Evolutionary conservation across 64 coral and sea anemone genomes (phyloP), one percentile per base, ranked within the genome.

Genomic region (Hydrozoanthus tunicans): DNA sequence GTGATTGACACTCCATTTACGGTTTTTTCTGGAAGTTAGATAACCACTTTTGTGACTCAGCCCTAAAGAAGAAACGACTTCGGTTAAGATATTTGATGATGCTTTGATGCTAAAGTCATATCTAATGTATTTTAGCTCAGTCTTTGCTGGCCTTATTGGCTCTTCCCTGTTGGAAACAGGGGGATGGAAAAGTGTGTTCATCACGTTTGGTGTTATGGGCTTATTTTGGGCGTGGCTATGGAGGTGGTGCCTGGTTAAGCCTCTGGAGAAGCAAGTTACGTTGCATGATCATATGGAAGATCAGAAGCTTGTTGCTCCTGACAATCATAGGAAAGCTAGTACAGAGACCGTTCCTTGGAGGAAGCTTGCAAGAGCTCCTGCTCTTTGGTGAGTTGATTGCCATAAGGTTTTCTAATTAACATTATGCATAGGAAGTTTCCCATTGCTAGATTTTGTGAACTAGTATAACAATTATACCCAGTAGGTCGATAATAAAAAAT

Each of bases 111-210:
- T 26, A 11, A 20, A 12, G 4, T 15, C 11, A 1, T 20, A 32
- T 63, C 23, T 6, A 5, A 43, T 62, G 7, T 61, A 59, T 56
- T 60, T 56, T 6, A 88, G 84, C 23, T 74, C 84, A 6, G 8
- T 88, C 0, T 58, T 88, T 24, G 84, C 84, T 59, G 84, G 84
- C 13, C 84, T 88, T 88, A 25, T 88, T 5, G 84, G 69, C 2
- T 88, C 84, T 3, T 69, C 56, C 59, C 43, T 88, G 67, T 88
- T 88, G 57, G 56, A 88, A 24, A 88, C 73, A 13, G 69, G 54
- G 32, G 84, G 84, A 59, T 88, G 84, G 84, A 88, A 88, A 73
- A 75, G 68, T 60, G 84, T 88, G 20, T 88, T 88, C 60, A 59
- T 88, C 73, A 60, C 69, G 12, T 88, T 88, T 88, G 60, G 84